These are phyloP conservation scores for Psittacara wagleri DNA, from an alignment of 2,113 vertebrate species.

Conservation along the genomic window DNA sequence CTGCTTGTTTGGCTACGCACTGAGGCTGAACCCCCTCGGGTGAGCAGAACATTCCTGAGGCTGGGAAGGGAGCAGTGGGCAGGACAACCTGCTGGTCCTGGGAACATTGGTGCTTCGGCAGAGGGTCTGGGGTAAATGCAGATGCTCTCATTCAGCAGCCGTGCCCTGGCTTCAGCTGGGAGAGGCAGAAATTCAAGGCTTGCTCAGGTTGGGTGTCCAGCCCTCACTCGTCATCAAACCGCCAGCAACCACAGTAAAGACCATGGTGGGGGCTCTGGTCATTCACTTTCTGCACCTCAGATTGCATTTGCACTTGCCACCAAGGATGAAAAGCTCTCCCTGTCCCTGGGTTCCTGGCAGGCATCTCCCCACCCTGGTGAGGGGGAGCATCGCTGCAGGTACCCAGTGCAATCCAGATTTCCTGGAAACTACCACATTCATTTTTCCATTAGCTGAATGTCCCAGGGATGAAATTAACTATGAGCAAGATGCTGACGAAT, in stretches of 20 bases:
- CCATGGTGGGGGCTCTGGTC: neutral
- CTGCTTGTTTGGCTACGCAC: neutral
- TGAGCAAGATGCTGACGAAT: neutral
- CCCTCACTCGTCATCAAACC: neutral
- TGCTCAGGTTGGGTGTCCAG: neutral
- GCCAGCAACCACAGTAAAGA: neutral
- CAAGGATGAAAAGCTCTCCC: neutral
- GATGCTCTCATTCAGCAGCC: neutral
- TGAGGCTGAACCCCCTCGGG: neutral
- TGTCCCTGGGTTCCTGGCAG: neutral
- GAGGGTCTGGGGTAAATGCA: neutral
- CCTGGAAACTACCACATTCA: conserved; percentile 25
- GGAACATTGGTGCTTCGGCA: neutral
- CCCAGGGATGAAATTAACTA: neutral
- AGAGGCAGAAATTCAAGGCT: neutral
- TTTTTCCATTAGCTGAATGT: neutral
- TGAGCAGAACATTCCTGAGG: neutral
- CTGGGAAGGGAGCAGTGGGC: neutral
- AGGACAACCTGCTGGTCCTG: neutral
- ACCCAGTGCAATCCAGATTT: neutral
- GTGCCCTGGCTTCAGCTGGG: neutral
- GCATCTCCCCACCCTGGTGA: neutral
- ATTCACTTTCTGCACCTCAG: neutral
- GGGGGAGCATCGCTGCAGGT: neutral
- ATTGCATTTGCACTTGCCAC: neutral